Evolutionary conservation across 1,140 invertebrate species (phyloP).

Genomic region (Diorhabda elongata): DNA sequence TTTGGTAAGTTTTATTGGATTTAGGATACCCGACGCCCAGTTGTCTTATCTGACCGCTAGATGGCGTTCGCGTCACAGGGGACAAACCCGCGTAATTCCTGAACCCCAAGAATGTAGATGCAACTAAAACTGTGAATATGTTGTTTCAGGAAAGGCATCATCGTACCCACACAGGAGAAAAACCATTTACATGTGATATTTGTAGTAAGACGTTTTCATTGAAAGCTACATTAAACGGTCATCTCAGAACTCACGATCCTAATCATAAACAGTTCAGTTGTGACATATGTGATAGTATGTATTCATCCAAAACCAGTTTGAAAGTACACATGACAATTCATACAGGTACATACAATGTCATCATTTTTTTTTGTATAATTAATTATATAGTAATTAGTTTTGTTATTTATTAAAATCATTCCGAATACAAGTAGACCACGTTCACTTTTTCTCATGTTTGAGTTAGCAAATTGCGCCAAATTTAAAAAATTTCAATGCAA

Average conservation of each 20-base stretch:
- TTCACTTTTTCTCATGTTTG: no score
- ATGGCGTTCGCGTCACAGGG: not conserved
- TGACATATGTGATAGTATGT: conserved; percentile 56
- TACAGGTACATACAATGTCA: conserved; percentile 31
- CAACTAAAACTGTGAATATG: not conserved
- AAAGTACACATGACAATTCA: conserved; percentile 63
- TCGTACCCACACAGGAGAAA: conserved; percentile 64
- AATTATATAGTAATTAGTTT: no score
- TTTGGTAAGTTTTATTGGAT: conserved; percentile 31
- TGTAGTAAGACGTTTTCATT: conserved; percentile 66
- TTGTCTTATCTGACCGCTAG: not conserved
- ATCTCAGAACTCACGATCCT: conserved; percentile 57
- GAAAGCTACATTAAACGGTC: conserved; percentile 62
- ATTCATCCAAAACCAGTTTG: conserved; percentile 60
- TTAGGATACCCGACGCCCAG: not conserved
- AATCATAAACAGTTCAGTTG: conserved; percentile 54
- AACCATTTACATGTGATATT: conserved; percentile 60
- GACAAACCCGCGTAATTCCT: not conserved
- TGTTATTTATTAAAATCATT: no score
- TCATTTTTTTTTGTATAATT: not conserved
- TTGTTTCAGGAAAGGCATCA: conserved; percentile 40
- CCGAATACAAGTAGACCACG: no score
- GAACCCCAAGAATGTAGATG: not conserved
- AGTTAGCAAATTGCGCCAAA: no score
- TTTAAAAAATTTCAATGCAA: no score